Evolutionary conservation across 1,140 invertebrate genomes (phyloP).

Genomic region (Drosophila parabipectinata): DNA sequence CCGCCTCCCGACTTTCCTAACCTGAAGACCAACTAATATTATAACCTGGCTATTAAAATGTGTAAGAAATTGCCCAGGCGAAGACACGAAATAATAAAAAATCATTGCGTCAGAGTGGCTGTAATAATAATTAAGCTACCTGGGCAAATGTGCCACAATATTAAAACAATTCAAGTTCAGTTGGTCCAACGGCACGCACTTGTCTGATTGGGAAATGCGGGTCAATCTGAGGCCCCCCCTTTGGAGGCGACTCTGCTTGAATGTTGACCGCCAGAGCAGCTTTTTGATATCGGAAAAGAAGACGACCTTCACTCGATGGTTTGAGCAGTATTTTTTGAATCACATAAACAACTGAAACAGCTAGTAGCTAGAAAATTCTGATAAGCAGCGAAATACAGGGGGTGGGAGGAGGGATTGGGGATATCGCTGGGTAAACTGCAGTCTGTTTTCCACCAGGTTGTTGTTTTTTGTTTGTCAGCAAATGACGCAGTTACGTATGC

Average conservation of each 20-base stretch:
- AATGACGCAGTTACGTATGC: constrained; percentile 81
- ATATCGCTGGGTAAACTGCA: constrained; percentile 4
- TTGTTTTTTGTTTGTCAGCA: constrained; percentile 22
- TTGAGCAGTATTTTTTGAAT: constrained; percentile 17
- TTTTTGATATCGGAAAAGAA: constrained; percentile 55
- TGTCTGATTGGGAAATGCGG: constrained; percentile 15
- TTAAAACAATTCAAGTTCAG: constrained; percentile 71
- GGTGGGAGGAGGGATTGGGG: not conserved
- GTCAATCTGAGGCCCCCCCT: constrained; percentile 19
- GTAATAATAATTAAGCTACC: constrained; percentile 41
- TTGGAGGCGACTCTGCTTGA: constrained; percentile 21
- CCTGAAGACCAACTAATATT: constrained; percentile 22
- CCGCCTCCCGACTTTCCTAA: constrained; percentile 29
- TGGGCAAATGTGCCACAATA: constrained; percentile 13
- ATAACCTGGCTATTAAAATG: constrained; percentile 28
- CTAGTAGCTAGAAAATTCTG: constrained; percentile 33
- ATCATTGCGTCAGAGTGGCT: constrained; percentile 60
- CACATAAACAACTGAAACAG: constrained; percentile 18
- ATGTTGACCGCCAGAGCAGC: constrained; percentile 49
- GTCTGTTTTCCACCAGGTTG: constrained; percentile 27
- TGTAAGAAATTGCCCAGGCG: constrained; percentile 22
- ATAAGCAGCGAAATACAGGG: constrained; percentile 37
- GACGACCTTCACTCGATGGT: constrained; percentile 54
- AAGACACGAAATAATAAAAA: constrained; percentile 48
- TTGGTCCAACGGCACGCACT: constrained; percentile 33